Conservation (phyloP, 2,113 vertebrate genomes). For the Ptyas mucosa region DNA sequence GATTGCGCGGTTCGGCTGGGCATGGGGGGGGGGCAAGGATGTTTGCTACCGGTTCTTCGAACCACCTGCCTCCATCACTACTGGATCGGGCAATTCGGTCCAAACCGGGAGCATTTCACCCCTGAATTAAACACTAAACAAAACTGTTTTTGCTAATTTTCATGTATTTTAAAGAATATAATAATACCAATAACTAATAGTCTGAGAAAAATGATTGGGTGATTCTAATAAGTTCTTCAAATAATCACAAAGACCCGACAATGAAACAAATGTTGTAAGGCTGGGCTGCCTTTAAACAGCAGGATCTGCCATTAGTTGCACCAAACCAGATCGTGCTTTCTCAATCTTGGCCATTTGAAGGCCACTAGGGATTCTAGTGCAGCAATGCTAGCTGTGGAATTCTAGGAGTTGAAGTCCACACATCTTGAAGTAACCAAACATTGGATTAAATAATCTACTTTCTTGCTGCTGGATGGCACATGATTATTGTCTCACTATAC, state of each 20-base stretch:
- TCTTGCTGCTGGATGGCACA: not conserved
- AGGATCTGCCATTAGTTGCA: not conserved
- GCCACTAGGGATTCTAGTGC: not conserved
- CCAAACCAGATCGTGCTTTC: not conserved
- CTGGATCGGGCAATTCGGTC: no score
- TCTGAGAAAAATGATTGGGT: not conserved
- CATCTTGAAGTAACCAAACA: not conserved
- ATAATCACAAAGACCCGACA: not conserved
- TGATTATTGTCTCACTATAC: not conserved
- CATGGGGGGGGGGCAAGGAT: no score
- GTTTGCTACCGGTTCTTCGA: no score
- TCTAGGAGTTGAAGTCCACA: not conserved
- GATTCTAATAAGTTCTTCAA: not conserved
- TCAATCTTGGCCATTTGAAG: not conserved
- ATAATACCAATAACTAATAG: not conserved
- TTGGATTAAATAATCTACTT: not conserved
- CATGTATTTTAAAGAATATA: not conserved
- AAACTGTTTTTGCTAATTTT: not conserved
- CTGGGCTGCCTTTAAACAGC: not conserved
- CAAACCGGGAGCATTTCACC: no score
- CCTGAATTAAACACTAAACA: not conserved
- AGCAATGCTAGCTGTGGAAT: not conserved
- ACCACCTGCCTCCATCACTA: no score
- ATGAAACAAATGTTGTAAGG: not conserved
- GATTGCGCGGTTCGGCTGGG: no score